Evolutionary conservation across 2,113 vertebrate genomes (phyloP).

Genomic region (Tetraodon nigroviridis): DNA sequence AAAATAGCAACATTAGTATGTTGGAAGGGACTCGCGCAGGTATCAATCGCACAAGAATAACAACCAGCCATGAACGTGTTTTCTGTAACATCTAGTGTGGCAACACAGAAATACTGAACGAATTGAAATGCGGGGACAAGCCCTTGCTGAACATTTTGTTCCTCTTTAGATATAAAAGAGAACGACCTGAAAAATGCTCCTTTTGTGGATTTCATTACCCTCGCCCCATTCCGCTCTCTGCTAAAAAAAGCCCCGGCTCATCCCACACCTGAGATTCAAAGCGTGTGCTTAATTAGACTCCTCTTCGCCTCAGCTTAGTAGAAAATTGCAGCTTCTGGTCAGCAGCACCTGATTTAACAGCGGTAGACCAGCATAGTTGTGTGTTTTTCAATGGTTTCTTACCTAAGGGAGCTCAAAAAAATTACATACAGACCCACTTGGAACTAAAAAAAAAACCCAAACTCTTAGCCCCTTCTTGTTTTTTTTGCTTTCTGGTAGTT

Average conservation of each 20-base stretch:
- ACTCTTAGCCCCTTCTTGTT: not conserved
- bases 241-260: not conserved
- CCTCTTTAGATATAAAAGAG: conserved; percentile 6
- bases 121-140: conserved; percentile 1
- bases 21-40: conserved; percentile 1
- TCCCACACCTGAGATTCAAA: not conserved
- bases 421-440: not conserved
- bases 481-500: conserved; percentile 4
- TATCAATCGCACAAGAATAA: conserved; percentile 6
- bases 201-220: conserved; percentile 20
- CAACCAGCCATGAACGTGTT: conserved; percentile 4
- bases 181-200: not conserved
- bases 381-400: conserved; percentile 1
- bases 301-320: not conserved
- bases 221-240: conserved; percentile 4
- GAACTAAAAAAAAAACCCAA: conserved; percentile 5
- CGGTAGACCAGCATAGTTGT: not conserved
- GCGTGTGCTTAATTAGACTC: no score
- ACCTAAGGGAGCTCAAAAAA: not conserved
- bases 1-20: not conserved
- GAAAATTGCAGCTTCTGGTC: not conserved
- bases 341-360: conserved; percentile 3
- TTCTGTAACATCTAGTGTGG: conserved; percentile 16
- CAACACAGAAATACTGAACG: conserved; percentile 35
- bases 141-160: not conserved